Percentiles rank a stretch among this genome's conserved stretches.
These are phyloP conservation scores for Pempheris klunzingeri DNA, from an alignment of 2,797 vertebrate genomes.

Conservation along the genomic window DNA sequence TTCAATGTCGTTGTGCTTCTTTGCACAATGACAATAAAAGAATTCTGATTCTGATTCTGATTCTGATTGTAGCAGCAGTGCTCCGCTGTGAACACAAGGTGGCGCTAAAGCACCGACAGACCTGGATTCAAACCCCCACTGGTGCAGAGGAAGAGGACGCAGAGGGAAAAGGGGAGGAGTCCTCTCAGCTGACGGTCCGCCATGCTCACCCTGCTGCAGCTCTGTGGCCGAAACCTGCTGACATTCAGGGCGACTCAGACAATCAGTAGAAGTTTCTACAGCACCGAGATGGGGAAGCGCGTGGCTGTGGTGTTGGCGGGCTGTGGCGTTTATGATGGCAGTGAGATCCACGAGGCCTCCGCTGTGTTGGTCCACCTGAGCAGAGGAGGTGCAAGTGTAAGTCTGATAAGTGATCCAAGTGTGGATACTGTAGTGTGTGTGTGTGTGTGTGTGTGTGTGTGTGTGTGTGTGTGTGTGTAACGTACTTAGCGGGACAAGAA, in stretches of 20 bases:
- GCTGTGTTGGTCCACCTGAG: constrained; percentile 86
- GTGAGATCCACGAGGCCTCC: constrained; percentile 86
- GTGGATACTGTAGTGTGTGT: neutral
- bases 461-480: too few relatives aligned
- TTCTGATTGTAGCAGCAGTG: neutral
- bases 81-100: neutral
- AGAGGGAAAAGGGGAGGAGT: neutral
- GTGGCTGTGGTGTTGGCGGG: constrained; percentile 88
- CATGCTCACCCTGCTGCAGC: constrained; percentile 71
- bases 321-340: constrained; percentile 88
- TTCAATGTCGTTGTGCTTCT: too few relatives aligned
- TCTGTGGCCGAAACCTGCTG: constrained; percentile 14
- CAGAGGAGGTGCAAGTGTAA: constrained; percentile 83
- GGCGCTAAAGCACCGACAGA: constrained; percentile 9
- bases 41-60: too few relatives aligned
- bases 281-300: constrained; percentile 78
- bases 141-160: constrained; percentile 19
- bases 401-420: constrained; percentile 26
- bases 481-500: too few relatives aligned
- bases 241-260: constrained; percentile 2
- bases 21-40: too few relatives aligned
- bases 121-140: too few relatives aligned
- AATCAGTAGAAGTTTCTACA: neutral
- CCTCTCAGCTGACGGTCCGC: constrained; percentile 40
- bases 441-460: neutral